phyloP scores from a whole-genome alignment of 2,888 invertebrate species.

The Trissolcus japonicus region DNA sequence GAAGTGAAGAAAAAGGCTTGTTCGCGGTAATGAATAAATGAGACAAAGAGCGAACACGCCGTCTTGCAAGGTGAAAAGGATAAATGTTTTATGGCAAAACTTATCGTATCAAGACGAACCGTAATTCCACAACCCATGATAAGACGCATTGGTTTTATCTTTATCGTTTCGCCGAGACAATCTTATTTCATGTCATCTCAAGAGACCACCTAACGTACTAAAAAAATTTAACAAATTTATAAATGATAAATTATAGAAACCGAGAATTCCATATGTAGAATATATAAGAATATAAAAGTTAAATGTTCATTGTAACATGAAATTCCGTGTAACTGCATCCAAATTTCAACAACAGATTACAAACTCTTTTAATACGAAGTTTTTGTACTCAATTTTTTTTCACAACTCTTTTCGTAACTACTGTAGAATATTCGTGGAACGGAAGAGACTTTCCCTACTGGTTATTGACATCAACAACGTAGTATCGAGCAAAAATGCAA shows the following conservation, averaged over 20 bases:
- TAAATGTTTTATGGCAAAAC: slow-evolving; percentile 64
- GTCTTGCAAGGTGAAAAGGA: slow-evolving; percentile 52
- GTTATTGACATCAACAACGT: slow-evolving; percentile 30
- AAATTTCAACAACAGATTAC: background rate
- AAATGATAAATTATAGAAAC: no score
- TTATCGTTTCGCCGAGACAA: slow-evolving; percentile 46
- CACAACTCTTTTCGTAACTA: slow-evolving; percentile 21
- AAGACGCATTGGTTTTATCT: slow-evolving; percentile 48
- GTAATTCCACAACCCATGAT: slow-evolving; percentile 47
- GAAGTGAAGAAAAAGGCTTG: slow-evolving; percentile 49
- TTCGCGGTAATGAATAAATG: slow-evolving; percentile 60
- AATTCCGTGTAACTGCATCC: no score
- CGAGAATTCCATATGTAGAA: no score
- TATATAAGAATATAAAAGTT: no score
- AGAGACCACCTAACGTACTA: slow-evolving; percentile 4
- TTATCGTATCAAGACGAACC: slow-evolving; percentile 55
- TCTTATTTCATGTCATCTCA: slow-evolving; percentile 49
- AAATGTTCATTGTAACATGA: no score
- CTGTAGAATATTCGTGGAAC: slow-evolving; percentile 27
- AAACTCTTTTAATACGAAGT: no score
- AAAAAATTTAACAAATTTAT: no score
- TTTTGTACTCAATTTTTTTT: slow-evolving; percentile 8
- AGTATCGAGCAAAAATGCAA: slow-evolving; percentile 22
- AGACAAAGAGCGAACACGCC: slow-evolving; percentile 47
- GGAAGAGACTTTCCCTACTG: slow-evolving; percentile 43